Evolutionary conservation across 1,140 invertebrate species (phyloP), one percentile per base, ranked within the genome.

Genomic region (Pomacea maculata): DNA sequence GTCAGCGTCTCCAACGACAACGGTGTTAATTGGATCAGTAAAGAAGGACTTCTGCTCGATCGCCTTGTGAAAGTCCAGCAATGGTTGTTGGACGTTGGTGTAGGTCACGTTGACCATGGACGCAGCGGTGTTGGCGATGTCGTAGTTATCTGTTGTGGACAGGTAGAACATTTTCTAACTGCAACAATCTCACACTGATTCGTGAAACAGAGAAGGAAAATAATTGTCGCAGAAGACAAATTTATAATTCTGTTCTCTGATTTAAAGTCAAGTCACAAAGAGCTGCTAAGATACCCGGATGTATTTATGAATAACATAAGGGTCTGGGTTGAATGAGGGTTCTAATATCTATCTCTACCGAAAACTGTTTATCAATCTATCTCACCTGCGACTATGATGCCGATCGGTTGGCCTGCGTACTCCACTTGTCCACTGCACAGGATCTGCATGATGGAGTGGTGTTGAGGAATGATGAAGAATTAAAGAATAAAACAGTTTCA

Each of bases 31-130:
- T 10, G 87, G 79, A 25, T 83, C 77, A 25, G 85, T 83, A 74
- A 86, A 86, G 73, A 88, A 82, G n/a, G 86, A 87, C 45, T 84
- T 80, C 17, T 85, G 57, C 55, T 82, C 64, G 8, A 90, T 84
- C 15, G 83, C 88, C 5, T 87, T 83, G 14, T 94, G 21, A 64
- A 89, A 83, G 19, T 84, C 83, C 3, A 96, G 81, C 15, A 95
- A 87, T 5, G 94, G 92, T 74, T 93, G 93, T 80, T 88, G 85
- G 0, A 91, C 71, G n/a, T 93, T 91, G 12, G 85, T 86, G 84
- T 96, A 95, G 14, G 92, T 92, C 19, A 96, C 91, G 86, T 94
- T 93, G 1, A 96, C 94, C 83, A 83, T 90, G 84, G 88, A 67
- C 83, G 94, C 88, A 57, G 93, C 92, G 1, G 94, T 93, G 57